A percentile compares a stretch with the other conserved stretches of the same genome.
Evolutionary conservation across 2,888 invertebrate species (phyloP).

Genomic region (Drosophila tanythrix): DNA sequence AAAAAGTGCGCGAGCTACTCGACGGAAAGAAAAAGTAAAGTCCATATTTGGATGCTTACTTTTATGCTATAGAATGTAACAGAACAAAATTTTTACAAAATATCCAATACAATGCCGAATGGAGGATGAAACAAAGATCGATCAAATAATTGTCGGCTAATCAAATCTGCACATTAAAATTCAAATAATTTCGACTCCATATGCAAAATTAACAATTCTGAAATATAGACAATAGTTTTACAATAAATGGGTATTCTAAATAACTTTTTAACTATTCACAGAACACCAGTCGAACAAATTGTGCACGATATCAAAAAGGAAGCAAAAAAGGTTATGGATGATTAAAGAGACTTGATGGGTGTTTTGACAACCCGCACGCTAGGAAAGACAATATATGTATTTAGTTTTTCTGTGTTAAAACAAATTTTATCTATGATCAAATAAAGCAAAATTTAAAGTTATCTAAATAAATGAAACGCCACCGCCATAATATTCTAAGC

Average conservation of each 20-base stretch:
- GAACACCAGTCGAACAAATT: constrained; percentile 71
- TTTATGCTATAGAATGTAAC: constrained; percentile 3
- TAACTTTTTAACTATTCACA: constrained; percentile 37
- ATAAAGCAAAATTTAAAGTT: constrained; percentile 50
- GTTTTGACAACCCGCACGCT: not conserved
- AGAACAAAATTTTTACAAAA: constrained; percentile 1
- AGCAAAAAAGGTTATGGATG: constrained; percentile 75
- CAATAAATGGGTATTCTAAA: constrained; percentile 5
- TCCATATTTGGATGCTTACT: not conserved
- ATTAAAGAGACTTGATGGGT: constrained; percentile 31
- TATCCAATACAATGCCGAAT: constrained; percentile 16
- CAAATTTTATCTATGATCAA: constrained; percentile 56
- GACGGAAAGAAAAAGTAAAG: constrained; percentile 87
- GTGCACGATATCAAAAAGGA: constrained; percentile 74
- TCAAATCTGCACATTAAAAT: not conserved
- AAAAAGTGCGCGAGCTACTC: constrained; percentile 85
- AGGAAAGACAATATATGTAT: constrained; percentile 28
- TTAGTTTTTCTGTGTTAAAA: constrained; percentile 26
- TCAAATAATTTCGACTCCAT: not conserved
- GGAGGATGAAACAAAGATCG: not conserved
- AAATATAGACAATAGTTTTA: not conserved
- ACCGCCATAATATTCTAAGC: constrained; percentile 94
- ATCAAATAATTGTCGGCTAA: not conserved
- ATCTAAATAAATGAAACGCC: constrained; percentile 88
- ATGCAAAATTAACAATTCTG: not conserved